phyloP scores from a whole-genome alignment of 37 sponge, comb jelly and placozoan species.

The Beroe forskalii region DNA sequence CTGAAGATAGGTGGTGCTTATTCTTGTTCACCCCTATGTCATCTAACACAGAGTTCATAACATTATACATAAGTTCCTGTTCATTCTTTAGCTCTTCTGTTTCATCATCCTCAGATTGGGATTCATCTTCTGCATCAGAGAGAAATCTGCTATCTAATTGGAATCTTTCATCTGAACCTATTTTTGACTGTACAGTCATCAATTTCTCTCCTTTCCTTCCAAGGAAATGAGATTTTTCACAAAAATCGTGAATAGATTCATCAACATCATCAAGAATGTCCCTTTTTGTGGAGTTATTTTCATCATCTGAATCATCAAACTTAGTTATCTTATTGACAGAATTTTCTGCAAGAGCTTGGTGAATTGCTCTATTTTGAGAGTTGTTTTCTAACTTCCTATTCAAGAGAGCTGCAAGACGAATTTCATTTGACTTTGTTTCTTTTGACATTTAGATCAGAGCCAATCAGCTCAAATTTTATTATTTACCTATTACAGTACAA shows the following conservation, averaged over 20 bases:
- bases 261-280: conserved; percentile 57
- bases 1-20: background rate
- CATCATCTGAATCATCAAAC: conserved; percentile 34
- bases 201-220: conserved; percentile 32
- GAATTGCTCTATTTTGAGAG: background rate
- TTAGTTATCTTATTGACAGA: conserved; percentile 14
- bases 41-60: background rate
- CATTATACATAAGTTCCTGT: background rate
- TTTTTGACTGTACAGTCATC: conserved; percentile 30
- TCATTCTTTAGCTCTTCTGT: background rate
- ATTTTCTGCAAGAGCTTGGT: background rate
- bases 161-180: conserved; percentile 57
- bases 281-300: background rate
- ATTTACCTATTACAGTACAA: too few relatives aligned
- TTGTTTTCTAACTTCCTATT: background rate
- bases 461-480: too few relatives aligned
- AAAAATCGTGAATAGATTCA: background rate
- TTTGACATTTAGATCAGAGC: too few relatives aligned
- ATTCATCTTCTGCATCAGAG: background rate
- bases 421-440: background rate
- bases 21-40: background rate
- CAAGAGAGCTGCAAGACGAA: conserved; percentile 16
- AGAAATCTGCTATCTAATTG: conserved; percentile 3
- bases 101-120: background rate
- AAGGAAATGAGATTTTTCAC: background rate